Evolutionary conservation across 2,888 invertebrate genomes (phyloP).

Genomic region (Nematopogon swammerdamellus): DNA sequence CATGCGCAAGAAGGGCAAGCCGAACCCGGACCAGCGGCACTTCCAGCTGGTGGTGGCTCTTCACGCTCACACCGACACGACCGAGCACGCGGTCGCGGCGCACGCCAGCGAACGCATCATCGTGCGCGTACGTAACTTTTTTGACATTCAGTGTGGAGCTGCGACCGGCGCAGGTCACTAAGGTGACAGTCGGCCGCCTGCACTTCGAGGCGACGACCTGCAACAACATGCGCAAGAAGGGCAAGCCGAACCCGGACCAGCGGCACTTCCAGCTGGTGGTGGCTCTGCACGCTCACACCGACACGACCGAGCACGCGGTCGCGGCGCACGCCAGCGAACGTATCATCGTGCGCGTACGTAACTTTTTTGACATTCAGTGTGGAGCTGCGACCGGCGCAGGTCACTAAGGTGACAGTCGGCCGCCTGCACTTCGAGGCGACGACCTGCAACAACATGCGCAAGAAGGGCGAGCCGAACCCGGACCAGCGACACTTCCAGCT

Average conservation of each 20-base stretch:
- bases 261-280: constrained; percentile 95
- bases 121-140: too few species aligned
- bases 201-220: constrained; percentile 99
- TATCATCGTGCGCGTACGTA: constrained; percentile 90
- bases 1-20: constrained; percentile 97
- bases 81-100: constrained; percentile 77
- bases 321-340: constrained; percentile 90
- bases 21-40: constrained; percentile 98
- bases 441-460: too few species aligned
- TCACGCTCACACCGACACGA: constrained; percentile 81
- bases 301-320: constrained; percentile 75
- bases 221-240: constrained; percentile 98
- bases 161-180: constrained; percentile 82
- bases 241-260: constrained; percentile 98
- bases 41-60: constrained; percentile 93
- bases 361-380: too few species aligned
- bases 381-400: too few species aligned
- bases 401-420: too few species aligned
- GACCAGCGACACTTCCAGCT: too few species aligned
- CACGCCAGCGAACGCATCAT: constrained; percentile 96
- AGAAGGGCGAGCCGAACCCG: too few species aligned
- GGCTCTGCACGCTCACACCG: constrained; percentile 84
- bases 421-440: too few species aligned
- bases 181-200: constrained; percentile 92
- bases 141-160: constrained; percentile 85